A percentile compares a stretch with the other conserved stretches of the same genome.
Evolutionary conservation across 2,113 vertebrate species (phyloP).

Genomic region (Alligator mississippiensis): DNA sequence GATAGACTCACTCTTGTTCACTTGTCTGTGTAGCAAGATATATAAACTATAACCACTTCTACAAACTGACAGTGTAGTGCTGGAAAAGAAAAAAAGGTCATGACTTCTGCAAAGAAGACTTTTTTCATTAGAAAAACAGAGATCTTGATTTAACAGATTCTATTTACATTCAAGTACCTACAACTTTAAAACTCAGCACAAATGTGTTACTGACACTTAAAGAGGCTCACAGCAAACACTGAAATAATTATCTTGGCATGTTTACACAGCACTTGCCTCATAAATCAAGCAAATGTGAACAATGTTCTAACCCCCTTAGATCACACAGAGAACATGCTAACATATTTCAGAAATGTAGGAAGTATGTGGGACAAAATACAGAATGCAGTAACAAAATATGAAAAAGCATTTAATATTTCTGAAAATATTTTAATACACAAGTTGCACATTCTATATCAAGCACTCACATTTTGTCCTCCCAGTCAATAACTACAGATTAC

Average conservation of each 20-base stretch:
- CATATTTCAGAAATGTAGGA: not conserved
- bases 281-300: fast-evolving
- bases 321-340: not conserved
- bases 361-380: not conserved
- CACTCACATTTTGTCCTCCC: slow-evolving; percentile 50
- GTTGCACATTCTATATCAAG: slow-evolving; percentile 41
- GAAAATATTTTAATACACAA: slow-evolving; percentile 66
- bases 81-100: not conserved
- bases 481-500: slow-evolving; percentile 21
- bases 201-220: not conserved
- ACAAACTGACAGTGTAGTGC: not conserved
- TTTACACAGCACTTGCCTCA: not conserved
- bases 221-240: not conserved
- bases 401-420: slow-evolving; percentile 64
- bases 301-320: not conserved
- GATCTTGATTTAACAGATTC: not conserved
- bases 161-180: not conserved
- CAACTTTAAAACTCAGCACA: not conserved
- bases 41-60: not conserved
- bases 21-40: not conserved
- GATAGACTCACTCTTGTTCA: not conserved
- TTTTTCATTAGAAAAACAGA: fast-evolving
- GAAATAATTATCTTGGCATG: not conserved
- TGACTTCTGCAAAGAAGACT: not conserved
- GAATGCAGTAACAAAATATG: slow-evolving; percentile 47